These are phyloP conservation scores for Zeuzera pyrina DNA, from an alignment of 2,888 invertebrate genomes.

Conservation along the genomic window DNA sequence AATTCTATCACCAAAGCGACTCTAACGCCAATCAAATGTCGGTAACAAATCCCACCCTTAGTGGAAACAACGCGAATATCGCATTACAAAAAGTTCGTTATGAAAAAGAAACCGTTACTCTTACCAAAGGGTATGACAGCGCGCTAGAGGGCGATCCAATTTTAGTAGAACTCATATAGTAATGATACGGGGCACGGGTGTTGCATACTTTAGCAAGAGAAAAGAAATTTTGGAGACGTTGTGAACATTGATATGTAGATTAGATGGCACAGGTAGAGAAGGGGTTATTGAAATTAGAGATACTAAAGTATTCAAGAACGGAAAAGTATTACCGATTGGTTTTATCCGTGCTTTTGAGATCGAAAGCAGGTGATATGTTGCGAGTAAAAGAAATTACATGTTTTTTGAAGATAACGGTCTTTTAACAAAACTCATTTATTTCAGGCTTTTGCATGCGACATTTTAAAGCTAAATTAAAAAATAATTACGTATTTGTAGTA, in stretches of 20 bases:
- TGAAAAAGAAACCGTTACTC: constrained; percentile 67
- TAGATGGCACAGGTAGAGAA: constrained; percentile 62
- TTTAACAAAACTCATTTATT: too few relatives aligned
- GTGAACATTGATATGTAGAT: constrained; percentile 69
- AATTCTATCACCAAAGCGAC: constrained; percentile 50
- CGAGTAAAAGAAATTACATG: too few relatives aligned
- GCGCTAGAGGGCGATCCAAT: constrained; percentile 63
- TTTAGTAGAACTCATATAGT: constrained; percentile 52
- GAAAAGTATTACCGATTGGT: too few relatives aligned
- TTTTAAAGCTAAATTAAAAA: too few relatives aligned
- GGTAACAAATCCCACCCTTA: constrained; percentile 60
- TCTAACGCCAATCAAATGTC: constrained; percentile 41
- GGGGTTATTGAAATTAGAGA: constrained; percentile 70
- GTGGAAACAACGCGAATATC: constrained; percentile 65
- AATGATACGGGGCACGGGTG: constrained; percentile 69
- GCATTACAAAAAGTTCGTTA: constrained; percentile 70
- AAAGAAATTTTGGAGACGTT: constrained; percentile 62
- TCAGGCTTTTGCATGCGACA: too few relatives aligned
- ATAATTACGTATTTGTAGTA: too few relatives aligned
- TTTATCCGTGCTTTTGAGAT: too few relatives aligned
- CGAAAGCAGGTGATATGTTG: too few relatives aligned
- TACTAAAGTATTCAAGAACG: too few relatives aligned
- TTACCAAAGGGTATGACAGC: constrained; percentile 66
- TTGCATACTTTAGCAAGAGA: constrained; percentile 64
- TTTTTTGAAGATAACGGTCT: too few relatives aligned